phyloP scores from a whole-genome alignment of 2,888 invertebrate genomes.

The Trichogramma evanescens region DNA sequence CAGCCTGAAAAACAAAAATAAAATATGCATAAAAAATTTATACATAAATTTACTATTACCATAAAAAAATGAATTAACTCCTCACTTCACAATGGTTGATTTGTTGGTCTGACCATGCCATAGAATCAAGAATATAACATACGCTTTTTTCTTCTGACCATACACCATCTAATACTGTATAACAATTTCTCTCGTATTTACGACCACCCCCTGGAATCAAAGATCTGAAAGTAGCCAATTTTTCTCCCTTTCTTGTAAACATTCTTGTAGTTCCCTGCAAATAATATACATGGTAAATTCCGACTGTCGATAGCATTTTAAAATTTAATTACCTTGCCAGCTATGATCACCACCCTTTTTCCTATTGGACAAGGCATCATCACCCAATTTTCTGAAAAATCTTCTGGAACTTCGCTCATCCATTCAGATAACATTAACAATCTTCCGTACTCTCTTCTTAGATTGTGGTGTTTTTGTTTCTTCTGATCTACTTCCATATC shows the following conservation, averaged over 20 bases:
- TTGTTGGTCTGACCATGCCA: constrained; percentile 71
- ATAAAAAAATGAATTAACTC: neutral
- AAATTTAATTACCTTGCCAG: constrained; percentile 52
- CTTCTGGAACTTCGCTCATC: constrained; percentile 78
- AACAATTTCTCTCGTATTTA: constrained; percentile 43
- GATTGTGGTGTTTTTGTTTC: constrained; percentile 14
- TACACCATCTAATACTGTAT: constrained; percentile 79
- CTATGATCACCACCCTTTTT: constrained; percentile 72
- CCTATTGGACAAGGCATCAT: constrained; percentile 79
- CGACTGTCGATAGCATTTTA: constrained; percentile 8
- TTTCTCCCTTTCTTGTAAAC: constrained; percentile 60
- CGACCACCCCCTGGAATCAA: constrained; percentile 66
- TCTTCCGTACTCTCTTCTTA: constrained; percentile 40
- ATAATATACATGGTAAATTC: neutral
- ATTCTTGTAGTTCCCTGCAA: constrained; percentile 62
- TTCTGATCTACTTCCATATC: constrained; percentile 25
- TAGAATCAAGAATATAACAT: constrained; percentile 74
- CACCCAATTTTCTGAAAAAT: constrained; percentile 66
- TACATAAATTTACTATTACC: too few species aligned
- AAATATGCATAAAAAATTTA: constrained; percentile 13
- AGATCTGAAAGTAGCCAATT: constrained; percentile 46
- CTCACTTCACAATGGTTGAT: constrained; percentile 69
- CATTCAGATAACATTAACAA: constrained; percentile 89
- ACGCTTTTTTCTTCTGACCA: constrained; percentile 56
- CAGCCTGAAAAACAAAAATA: constrained; percentile 55